phyloP scores from a whole-genome alignment of 2,888 invertebrate species.

The Trisateles emortualis region DNA sequence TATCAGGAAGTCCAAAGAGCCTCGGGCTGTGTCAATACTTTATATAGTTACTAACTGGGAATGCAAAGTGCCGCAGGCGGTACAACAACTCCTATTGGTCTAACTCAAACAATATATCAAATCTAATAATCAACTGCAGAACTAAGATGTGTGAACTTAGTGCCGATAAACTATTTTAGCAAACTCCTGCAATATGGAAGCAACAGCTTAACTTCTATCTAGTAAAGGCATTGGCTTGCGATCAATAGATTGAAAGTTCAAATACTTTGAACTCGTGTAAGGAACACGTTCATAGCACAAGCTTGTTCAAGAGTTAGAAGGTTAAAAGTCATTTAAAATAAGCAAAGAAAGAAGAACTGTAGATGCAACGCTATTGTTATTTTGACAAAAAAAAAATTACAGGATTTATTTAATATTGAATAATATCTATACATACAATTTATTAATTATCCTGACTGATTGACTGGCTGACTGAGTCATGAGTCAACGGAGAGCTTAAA shows the following conservation, averaged over 20 bases:
- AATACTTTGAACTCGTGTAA: neutral
- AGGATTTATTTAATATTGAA: too few species aligned
- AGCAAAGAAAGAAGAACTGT: neutral
- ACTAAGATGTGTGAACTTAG: neutral
- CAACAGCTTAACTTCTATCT: neutral
- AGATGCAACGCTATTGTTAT: neutral
- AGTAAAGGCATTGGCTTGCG: neutral
- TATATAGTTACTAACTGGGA: neutral
- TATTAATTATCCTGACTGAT: too few species aligned
- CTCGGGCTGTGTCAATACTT: neutral
- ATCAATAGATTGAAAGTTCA: neutral
- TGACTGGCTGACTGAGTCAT: too few species aligned
- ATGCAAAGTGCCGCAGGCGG: neutral
- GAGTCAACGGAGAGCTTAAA: too few species aligned
- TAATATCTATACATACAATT: too few species aligned
- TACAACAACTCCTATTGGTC: neutral
- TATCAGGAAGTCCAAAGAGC: conserved; percentile 3
- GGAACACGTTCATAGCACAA: neutral
- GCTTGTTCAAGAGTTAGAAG: neutral
- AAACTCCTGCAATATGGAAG: conserved; percentile 1
- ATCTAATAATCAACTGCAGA: conserved; percentile 2
- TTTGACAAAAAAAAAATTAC: neutral
- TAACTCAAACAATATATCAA: conserved; percentile 3
- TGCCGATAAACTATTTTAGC: neutral
- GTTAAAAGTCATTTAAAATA: neutral